These are phyloP conservation scores for Neogale vison DNA, from an alignment of 2,113 vertebrate genomes.

Conservation along the genomic window DNA sequence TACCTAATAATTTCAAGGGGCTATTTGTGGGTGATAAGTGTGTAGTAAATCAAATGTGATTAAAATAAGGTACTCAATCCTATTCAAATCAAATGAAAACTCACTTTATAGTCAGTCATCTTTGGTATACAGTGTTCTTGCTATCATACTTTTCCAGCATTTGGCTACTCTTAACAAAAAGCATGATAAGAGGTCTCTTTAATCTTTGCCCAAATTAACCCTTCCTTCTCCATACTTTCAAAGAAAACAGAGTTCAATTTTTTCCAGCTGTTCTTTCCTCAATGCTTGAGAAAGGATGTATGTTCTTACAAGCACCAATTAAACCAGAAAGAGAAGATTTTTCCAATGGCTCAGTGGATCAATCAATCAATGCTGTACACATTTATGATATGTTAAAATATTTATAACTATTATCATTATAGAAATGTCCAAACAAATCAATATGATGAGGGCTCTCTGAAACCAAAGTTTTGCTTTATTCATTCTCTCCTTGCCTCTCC, in stretches of 20 bases:
- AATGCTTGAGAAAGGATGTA: not conserved
- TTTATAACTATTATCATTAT: not conserved
- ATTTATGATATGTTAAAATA: not conserved
- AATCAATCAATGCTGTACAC: not conserved
- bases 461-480: not conserved
- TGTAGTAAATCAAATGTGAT: not conserved
- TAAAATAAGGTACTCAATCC: not conserved
- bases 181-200: not conserved
- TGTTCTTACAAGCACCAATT: not conserved
- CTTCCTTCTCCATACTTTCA: not conserved
- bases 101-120: not conserved
- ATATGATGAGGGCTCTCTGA: not conserved
- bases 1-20: not conserved
- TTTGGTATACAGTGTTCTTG: not conserved
- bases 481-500: not conserved
- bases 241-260: not conserved
- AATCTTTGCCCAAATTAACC: not conserved
- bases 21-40: not conserved
- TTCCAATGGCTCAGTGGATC: not conserved
- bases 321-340: constrained; percentile 14
- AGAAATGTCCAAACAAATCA: not conserved
- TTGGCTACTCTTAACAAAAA: not conserved
- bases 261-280: not conserved
- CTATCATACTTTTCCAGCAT: not conserved
- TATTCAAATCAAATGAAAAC: not conserved